A percentile compares a stretch with the other conserved stretches of the same genome.
Conservation (phyloP, 2,888 invertebrate genomes). For the Melitaea athalia region DNA sequence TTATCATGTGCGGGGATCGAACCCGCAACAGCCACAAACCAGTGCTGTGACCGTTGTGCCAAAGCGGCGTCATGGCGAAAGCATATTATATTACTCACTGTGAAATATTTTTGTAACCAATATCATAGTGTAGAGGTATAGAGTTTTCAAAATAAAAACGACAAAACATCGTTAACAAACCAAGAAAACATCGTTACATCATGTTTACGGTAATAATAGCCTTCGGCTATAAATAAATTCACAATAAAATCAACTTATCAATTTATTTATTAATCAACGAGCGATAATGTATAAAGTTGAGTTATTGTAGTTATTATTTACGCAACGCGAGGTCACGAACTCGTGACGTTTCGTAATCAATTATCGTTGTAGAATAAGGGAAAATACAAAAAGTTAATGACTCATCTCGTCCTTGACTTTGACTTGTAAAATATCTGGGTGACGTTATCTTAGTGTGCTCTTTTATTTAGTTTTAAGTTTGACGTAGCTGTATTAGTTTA, state of each 20-base stretch:
- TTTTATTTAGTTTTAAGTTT: slow-evolving; percentile 12
- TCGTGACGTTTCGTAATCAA: slow-evolving; percentile 59
- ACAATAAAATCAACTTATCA: background rate
- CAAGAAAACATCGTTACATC: background rate
- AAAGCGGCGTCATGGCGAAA: too few relatives aligned
- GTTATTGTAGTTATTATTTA: slow-evolving; percentile 35
- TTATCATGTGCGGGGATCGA: too few relatives aligned
- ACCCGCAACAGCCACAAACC: too few relatives aligned
- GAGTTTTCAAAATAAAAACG: background rate
- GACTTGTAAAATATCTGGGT: slow-evolving; percentile 69
- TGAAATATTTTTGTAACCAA: too few relatives aligned
- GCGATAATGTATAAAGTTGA: slow-evolving; percentile 18
- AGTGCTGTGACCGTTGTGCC: too few relatives aligned
- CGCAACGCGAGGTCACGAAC: slow-evolving; percentile 55
- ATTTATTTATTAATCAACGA: slow-evolving; percentile 19
- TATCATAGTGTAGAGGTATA: too few relatives aligned
- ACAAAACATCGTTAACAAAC: too few relatives aligned
- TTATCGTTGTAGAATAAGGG: slow-evolving; percentile 61
- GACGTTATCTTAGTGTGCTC: slow-evolving; percentile 55
- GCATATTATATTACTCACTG: too few relatives aligned
- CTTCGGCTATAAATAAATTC: slow-evolving; percentile 4
- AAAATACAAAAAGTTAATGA: slow-evolving; percentile 73
- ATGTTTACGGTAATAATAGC: background rate
- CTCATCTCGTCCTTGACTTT: slow-evolving; percentile 64
- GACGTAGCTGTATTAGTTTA: background rate